Evolutionary conservation across 2,888 invertebrate genomes (phyloP).

Genomic region (Lasioglossum malachurum): DNA sequence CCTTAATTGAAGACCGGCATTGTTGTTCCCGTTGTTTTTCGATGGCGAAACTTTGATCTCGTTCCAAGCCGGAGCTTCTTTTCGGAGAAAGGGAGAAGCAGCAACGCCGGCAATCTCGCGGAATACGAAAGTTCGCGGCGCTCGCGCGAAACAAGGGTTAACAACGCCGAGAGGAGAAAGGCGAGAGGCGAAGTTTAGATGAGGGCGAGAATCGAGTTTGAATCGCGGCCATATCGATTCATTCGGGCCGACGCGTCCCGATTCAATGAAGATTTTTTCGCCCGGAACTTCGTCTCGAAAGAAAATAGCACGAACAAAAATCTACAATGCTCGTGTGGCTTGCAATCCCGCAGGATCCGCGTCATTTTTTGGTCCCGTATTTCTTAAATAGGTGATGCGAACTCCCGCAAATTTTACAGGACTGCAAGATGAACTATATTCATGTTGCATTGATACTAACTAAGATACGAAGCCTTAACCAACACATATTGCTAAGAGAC

Average conservation of each 20-base stretch:
- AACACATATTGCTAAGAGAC: no score
- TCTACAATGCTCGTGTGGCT: neutral
- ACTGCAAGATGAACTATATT: no score
- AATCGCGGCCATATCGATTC: conserved; percentile 58
- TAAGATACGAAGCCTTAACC: no score
- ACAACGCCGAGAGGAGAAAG: conserved; percentile 19
- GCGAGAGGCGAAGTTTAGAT: conserved; percentile 41
- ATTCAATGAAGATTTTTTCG: conserved; percentile 19
- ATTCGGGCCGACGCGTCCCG: conserved; percentile 1
- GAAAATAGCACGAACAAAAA: neutral
- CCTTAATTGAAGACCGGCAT: conserved; percentile 35
- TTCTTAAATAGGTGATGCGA: no score
- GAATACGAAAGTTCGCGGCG: conserved; percentile 45
- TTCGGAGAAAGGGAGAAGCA: neutral
- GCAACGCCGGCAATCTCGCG: conserved; percentile 45
- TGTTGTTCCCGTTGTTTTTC: conserved; percentile 25
- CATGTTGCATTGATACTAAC: no score
- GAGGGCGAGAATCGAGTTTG: conserved; percentile 58
- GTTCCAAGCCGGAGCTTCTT: neutral
- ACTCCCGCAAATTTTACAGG: no score
- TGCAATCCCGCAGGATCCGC: no score
- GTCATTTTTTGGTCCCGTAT: no score
- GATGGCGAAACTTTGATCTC: conserved; percentile 48
- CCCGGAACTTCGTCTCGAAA: neutral
- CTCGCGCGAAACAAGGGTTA: conserved; percentile 50